Evolutionary conservation across 1,140 invertebrate genomes (phyloP).

Genomic region (Drosophila repletoides): DNA sequence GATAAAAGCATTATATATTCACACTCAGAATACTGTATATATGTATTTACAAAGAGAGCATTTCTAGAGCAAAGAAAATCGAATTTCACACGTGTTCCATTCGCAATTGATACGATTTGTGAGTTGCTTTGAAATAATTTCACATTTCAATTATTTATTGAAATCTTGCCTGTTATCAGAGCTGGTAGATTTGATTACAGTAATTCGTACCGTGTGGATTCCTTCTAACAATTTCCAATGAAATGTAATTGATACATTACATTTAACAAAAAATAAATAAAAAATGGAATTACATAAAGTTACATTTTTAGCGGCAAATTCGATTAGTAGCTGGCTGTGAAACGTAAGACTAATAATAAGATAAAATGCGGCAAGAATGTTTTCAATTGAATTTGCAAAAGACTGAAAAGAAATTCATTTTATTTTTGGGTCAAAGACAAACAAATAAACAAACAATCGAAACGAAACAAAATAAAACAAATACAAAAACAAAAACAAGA

Average conservation of each 20-base stretch:
- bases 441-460: not conserved
- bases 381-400: slow-evolving; percentile 24
- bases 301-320: not conserved
- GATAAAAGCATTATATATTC: not conserved
- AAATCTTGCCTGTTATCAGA: slow-evolving; percentile 5
- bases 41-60: too few relatives aligned
- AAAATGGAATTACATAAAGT: not conserved
- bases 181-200: slow-evolving; percentile 26
- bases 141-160: slow-evolving; percentile 49
- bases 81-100: slow-evolving; percentile 37
- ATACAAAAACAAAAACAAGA: slow-evolving; percentile 17
- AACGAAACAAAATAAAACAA: not conserved
- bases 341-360: slow-evolving; percentile 6
- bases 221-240: slow-evolving; percentile 4
- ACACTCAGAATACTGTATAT: not conserved
- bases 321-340: slow-evolving; percentile 4
- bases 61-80: slow-evolving; percentile 3
- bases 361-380: slow-evolving; percentile 5
- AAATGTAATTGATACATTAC: slow-evolving; percentile 14
- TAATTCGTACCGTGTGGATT: slow-evolving; percentile 1
- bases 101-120: slow-evolving; percentile 30
- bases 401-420: slow-evolving; percentile 16
- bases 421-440: slow-evolving; percentile 1
- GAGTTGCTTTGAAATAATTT: slow-evolving; percentile 45
- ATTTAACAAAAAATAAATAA: not conserved